phyloP scores from a whole-genome alignment of 1,140 invertebrate species.

The Pollicipes pollicipes region DNA sequence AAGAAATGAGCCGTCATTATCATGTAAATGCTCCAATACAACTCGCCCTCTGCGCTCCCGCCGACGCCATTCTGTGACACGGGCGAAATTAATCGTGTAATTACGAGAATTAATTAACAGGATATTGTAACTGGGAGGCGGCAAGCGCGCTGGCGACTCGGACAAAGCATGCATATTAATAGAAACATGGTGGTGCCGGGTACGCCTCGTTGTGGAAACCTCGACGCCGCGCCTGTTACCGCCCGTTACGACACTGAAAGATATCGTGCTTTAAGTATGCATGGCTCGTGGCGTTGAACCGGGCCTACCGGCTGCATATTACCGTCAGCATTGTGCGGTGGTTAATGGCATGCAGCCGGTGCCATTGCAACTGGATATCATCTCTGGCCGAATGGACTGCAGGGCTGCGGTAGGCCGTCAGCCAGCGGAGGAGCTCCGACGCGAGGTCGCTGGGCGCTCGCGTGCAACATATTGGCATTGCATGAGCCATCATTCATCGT shows the following conservation, averaged over 20 bases:
- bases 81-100: background rate
- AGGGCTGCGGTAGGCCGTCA: too few relatives aligned
- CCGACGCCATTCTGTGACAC: background rate
- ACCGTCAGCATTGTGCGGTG: too few relatives aligned
- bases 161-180: background rate
- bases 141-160: background rate
- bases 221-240: background rate
- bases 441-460: too few relatives aligned
- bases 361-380: too few relatives aligned
- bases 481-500: too few relatives aligned
- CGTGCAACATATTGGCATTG: too few relatives aligned
- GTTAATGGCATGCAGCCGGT: too few relatives aligned
- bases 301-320: too few relatives aligned
- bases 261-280: background rate
- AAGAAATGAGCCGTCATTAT: background rate
- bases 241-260: background rate
- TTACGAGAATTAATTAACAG: conserved; percentile 2
- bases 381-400: too few relatives aligned
- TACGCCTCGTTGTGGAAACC: background rate
- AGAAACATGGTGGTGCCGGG: background rate
- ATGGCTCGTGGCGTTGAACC: background rate
- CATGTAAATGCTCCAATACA: background rate
- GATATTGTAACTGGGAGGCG: background rate
- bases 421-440: too few relatives aligned
- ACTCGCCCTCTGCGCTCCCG: background rate